These are phyloP conservation scores for Zosterops lateralis DNA, from an alignment of 2,113 vertebrate genomes.

Conservation along the genomic window DNA sequence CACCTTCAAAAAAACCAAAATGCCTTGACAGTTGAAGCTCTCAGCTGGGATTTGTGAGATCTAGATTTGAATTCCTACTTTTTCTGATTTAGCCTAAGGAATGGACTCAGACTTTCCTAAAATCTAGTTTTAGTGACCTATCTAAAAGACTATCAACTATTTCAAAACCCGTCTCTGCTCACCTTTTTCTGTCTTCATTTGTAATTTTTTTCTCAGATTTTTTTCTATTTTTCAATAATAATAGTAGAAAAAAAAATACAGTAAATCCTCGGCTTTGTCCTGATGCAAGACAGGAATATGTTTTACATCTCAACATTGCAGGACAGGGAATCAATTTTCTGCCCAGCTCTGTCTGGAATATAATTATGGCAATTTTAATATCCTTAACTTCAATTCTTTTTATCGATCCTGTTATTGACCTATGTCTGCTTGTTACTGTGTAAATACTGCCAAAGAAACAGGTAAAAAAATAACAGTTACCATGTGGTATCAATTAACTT, in stretches of 20 bases:
- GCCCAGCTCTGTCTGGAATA: background rate
- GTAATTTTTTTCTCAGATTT: background rate
- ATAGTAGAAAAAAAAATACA: background rate
- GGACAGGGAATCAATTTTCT: conserved; percentile 35
- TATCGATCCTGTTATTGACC: conserved; percentile 40
- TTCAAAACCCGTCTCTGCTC: background rate
- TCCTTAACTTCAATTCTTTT: conserved; percentile 4
- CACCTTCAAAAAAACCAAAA: background rate
- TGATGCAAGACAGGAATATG: background rate
- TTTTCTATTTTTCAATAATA: background rate
- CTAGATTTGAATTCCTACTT: background rate
- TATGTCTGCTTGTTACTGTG: background rate
- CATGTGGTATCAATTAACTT: background rate
- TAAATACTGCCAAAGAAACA: background rate
- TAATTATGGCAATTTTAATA: conserved; percentile 31
- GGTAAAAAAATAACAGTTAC: background rate
- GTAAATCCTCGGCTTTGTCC: background rate
- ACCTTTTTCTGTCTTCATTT: background rate
- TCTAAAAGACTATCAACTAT: background rate
- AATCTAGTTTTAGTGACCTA: background rate
- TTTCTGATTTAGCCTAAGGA: background rate
- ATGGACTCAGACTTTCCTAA: background rate
- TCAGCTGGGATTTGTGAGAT: background rate
- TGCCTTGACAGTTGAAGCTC: background rate
- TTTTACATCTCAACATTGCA: background rate